Conservation (phyloP, 2,113 vertebrate genomes). For the Sinocyclocheilus anophthalmus region DNA sequence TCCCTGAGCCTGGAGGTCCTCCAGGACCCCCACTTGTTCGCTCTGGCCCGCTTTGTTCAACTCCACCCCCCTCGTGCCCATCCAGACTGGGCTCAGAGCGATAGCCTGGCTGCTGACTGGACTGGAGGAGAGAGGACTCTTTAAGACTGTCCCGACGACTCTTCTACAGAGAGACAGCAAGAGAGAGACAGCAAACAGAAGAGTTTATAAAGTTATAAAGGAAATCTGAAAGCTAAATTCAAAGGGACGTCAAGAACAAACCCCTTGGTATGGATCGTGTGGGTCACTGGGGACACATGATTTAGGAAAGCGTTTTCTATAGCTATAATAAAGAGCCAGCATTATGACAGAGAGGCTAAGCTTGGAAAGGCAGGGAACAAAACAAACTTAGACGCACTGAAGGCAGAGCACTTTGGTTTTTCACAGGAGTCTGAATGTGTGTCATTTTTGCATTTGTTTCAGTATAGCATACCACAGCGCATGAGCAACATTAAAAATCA, state of each 20-base stretch:
- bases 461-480: neutral
- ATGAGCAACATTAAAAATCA: neutral
- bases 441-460: neutral
- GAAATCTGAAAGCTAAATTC: slow-evolving; percentile 13
- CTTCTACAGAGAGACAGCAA: neutral
- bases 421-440: neutral
- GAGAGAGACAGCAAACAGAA: neutral
- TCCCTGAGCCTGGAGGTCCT: slow-evolving; percentile 56
- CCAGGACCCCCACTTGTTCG: slow-evolving; percentile 51
- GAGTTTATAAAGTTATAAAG: slow-evolving; percentile 17
- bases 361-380: slow-evolving; percentile 19
- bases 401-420: neutral
- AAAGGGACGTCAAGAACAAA: neutral
- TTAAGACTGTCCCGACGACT: too few relatives aligned
- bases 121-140: slow-evolving; percentile 79
- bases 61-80: slow-evolving; percentile 67
- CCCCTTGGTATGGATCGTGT: neutral
- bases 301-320: neutral
- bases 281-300: slow-evolving; percentile 3
- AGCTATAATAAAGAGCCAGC: neutral
- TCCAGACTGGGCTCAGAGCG: slow-evolving; percentile 94
- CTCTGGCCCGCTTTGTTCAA: slow-evolving; percentile 51
- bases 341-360: slow-evolving; percentile 11
- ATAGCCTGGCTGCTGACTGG: slow-evolving; percentile 88
- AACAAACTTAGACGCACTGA: neutral